These are phyloP conservation scores for Chrysopilus asiliformis DNA, from an alignment of 2,888 invertebrate genomes.

Conservation along the genomic window DNA sequence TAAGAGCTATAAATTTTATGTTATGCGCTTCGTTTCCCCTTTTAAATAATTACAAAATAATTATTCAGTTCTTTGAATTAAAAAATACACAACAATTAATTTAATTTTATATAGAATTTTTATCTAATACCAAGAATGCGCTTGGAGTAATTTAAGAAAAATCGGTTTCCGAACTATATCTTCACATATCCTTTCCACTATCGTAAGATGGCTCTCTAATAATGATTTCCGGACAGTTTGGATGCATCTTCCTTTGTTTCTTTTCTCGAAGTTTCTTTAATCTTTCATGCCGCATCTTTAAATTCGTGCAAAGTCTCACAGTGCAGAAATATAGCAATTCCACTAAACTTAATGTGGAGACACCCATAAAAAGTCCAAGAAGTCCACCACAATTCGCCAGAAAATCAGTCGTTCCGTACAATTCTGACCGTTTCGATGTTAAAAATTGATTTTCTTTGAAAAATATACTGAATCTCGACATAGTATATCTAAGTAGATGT, in stretches of 20 bases:
- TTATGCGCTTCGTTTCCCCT: no score
- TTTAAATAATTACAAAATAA: no score
- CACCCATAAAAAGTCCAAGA: constrained; percentile 39
- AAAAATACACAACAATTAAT: no score
- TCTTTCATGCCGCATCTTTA: constrained; percentile 22
- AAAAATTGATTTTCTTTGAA: constrained; percentile 60
- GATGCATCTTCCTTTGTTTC: neutral
- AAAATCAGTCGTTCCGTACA: constrained; percentile 54
- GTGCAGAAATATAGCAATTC: constrained; percentile 42
- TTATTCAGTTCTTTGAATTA: no score
- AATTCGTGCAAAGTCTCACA: constrained; percentile 33
- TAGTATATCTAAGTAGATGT: constrained; percentile 39
- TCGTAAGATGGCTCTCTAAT: neutral
- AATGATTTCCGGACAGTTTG: neutral
- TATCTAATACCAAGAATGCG: no score
- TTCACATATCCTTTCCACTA: neutral
- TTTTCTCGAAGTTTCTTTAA: constrained; percentile 3
- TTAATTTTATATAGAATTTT: no score
- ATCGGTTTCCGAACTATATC: no score
- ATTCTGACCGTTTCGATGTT: constrained; percentile 49
- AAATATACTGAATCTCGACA: constrained; percentile 50
- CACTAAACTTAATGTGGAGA: constrained; percentile 33
- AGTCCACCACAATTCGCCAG: constrained; percentile 55
- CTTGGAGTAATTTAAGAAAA: no score
- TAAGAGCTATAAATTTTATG: no score